Base-by-base conservation (phyloP, 2,113 vertebrate genomes). In the Balaeniceps rex region DNA sequence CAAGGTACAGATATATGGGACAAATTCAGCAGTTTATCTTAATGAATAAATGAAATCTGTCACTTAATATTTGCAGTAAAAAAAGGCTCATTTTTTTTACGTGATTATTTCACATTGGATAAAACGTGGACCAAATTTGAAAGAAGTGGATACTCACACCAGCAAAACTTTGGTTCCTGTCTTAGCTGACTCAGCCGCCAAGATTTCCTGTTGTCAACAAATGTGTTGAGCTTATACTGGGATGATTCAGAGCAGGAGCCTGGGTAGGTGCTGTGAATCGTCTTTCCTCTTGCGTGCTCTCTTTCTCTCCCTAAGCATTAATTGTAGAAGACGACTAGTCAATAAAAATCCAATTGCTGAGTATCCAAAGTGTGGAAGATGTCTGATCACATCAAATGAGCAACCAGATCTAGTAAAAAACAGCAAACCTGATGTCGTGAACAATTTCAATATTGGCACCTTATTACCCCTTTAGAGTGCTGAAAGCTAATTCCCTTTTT, bases 21-120 rank as follows among this genome's bases (percentile, higher is more conserved):
- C 3, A 76, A 92, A 95, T 22, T 17, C 49, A 61, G n/a, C 17
- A 31, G 54, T 86, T 64, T 77, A 14, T 63, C 51, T 63, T 34
- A 31, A 87, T 28, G 55, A 33, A 26, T 6, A 60, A 34, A 11
- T 21, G 1, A 90, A 94, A 79, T 3, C 18, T 4, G 6, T 34
- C 42, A 24, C 4, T 9, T 58, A 10, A 34, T 7, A 5, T 23
- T 42, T 42, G 3, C 14, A 52, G 13, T 33, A 14, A 4, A 76
- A 80, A 76, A 80, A 31, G n/a, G n/a, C n/a, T n/a, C n/a, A n/a
- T n/a, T n/a, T 54, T 12, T 17, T 3, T 12, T 26, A 16, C 1
- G 0, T 2, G 14, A 51, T 5, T 12, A 3, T 72, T 86, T 60
- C 19, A 9, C 3, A 3, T 15, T 3, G 15, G 61, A 24, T n/a